These are phyloP conservation scores for Flabesymbios commensalis DNA, from an alignment of 2,888 invertebrate species.

Conservation along the genomic window DNA sequence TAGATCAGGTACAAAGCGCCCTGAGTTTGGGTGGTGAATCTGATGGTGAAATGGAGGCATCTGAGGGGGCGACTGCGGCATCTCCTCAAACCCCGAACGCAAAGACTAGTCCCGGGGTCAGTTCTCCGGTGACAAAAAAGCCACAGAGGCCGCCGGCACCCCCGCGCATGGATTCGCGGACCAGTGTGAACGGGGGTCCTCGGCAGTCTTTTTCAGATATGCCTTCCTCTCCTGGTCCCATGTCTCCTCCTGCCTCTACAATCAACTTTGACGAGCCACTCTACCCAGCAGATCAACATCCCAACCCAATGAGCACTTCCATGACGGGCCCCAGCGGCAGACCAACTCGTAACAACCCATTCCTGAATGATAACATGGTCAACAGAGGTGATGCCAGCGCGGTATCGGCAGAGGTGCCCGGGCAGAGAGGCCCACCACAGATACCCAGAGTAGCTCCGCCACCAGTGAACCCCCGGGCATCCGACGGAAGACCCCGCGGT, in stretches of 20 bases:
- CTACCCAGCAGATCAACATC: no score
- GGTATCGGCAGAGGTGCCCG: slow-evolving; percentile 24
- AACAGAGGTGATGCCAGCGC: no score
- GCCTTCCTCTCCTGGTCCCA: no score
- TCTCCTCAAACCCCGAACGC: neutral
- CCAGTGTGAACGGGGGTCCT: neutral
- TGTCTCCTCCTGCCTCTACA: no score
- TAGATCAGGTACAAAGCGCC: slow-evolving; percentile 28
- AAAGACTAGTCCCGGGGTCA: neutral
- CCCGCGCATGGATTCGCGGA: neutral
- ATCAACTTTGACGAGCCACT: slow-evolving; percentile 14
- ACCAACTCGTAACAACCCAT: no score
- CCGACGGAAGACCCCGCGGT: neutral
- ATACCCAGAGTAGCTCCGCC: slow-evolving; percentile 1
- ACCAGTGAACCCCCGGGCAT: no score
- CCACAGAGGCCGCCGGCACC: neutral
- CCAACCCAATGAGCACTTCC: no score
- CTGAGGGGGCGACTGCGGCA: neutral
- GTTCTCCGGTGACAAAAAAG: slow-evolving; percentile 3
- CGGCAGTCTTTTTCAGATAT: no score
- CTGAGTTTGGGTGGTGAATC: slow-evolving; percentile 16
- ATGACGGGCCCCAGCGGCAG: no score
- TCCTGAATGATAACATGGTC: no score
- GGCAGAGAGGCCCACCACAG: slow-evolving; percentile 21
- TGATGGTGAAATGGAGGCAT: neutral